Evolutionary conservation across 2,888 invertebrate species (phyloP).

Genomic region (Sipunculus nudus): DNA sequence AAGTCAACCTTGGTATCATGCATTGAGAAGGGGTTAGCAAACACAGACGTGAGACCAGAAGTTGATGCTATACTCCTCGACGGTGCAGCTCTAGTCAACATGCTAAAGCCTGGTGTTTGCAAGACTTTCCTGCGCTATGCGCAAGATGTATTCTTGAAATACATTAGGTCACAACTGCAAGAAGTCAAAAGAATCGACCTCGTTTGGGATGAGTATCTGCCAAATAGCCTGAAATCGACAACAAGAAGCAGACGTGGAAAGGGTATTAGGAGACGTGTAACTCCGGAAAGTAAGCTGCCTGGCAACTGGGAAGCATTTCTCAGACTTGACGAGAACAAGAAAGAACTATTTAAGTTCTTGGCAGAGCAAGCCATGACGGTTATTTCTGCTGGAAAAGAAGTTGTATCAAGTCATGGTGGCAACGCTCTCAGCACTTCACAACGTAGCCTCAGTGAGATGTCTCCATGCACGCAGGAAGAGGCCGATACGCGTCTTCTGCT

Average conservation of each 20-base stretch:
- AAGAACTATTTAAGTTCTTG: constrained; percentile 20
- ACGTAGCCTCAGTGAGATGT: constrained; percentile 5
- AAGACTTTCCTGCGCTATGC: constrained; percentile 2
- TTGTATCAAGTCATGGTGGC: neutral
- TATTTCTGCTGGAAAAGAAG: neutral
- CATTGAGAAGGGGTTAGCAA: too few relatives aligned
- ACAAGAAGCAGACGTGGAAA: neutral
- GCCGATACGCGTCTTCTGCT: constrained; percentile 29
- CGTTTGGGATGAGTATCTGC: constrained; percentile 21
- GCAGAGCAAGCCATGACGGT: neutral
- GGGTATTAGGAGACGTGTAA: constrained; percentile 13
- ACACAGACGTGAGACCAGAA: too few relatives aligned
- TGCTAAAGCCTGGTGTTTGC: neutral
- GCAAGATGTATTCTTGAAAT: constrained; percentile 3
- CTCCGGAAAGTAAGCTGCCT: constrained; percentile 15
- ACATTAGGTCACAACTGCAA: constrained; percentile 10
- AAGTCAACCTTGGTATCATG: constrained; percentile 11
- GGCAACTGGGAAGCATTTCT: constrained; percentile 28
- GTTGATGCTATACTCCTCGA: neutral
- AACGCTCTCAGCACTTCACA: constrained; percentile 7
- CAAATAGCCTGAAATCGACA: constrained; percentile 20
- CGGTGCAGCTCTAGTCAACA: neutral
- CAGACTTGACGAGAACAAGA: constrained; percentile 25
- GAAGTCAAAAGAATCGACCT: constrained; percentile 18
- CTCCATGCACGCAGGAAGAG: constrained; percentile 33